Base-by-base conservation (phyloP, 2,888 invertebrate species). In the Bellardia pandia region DNA sequence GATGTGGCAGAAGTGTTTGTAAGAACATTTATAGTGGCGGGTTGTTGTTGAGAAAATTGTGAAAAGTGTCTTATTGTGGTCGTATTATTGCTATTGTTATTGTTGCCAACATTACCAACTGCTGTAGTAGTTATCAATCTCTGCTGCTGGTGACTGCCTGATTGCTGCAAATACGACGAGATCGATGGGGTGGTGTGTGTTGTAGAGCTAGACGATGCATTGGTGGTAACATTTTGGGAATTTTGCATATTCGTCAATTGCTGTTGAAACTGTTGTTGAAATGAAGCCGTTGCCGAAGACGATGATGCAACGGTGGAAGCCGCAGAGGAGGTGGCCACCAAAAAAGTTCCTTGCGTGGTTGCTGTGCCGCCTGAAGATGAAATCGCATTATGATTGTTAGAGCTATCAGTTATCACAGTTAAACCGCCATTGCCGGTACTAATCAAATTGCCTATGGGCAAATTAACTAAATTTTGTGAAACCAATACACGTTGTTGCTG, bases 401-500 rank as follows among this genome's bases (percentile, higher is more conserved):
- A 78, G 42, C 45, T 80, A 71, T 85, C 88, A 30, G 89, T 81
- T 68, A 90, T 88, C 56, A 90, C 86, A 23, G 89, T 86, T 74
- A 90, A 81, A 62, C 90, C 89, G 40, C 90, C 89, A 86, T 90
- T 91, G 68, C 91, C 90, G 74, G 92, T 92, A 71, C 91, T 89
- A 64, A 90, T 89, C 76, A 90, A 88, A 86, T 91, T 93, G 89
- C 91, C 91, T 89, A 92, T 90, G 64, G 93, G 93, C 88, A 93
- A 90, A 88, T 92, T 93, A 76, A 93, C 93, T 92, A 93, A 92
- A 90, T 93, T 92, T 90, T 93, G 93, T 87, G 92, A 93, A 91
- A 93, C 91, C 84, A 93, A 89, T 80, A 91, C 74, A 86, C 91
- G 90, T 66, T 89, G 89, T 45, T 88, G 88, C 53, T 89, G 89